Base-by-base conservation (phyloP, 2,797 vertebrate species). In the Tapera naevia region DNA sequence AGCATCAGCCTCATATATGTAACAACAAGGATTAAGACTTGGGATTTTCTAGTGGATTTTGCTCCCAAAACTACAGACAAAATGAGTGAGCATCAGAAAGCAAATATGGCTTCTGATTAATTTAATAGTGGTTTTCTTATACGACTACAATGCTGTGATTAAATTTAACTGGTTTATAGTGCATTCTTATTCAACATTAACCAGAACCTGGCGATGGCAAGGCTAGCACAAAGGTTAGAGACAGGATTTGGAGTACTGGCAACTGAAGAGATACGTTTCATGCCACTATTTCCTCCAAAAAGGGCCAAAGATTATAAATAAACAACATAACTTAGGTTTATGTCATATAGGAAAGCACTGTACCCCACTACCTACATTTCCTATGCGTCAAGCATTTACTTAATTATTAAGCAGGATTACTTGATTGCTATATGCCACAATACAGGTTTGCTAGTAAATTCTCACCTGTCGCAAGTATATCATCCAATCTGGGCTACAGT, bases 401-500 rank as follows among this genome's bases (percentile, higher is more conserved):
- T 35, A 46, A 33, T 33, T 50, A 70, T n/a, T 35, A 43, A 35
- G 23, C 23, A 64, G 57, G 9, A 74, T 60, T 48, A 41, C 15
- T 43, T 57, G 10, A 71, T 64, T 45, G 37, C 19, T 43, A 10
- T 8, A 23, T 21, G 17, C 5, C 53, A 8, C 15, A 32, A 25
- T 21, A 23, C 9, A 67, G 1, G 3, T 30, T 61, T 79, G 65
- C 51, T 66, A 75, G 43, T 22, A 71, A 79, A 46, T n/a, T 88
- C 97, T 88, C 60, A 99, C 99, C 99, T 99, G 99, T 92, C 97
- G 98, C 95, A 98, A 98, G 95, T 98, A 99, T 51, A 98, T 92
- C 98, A 99, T 99, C 99, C 99, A 99, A 37, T 99, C 98, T 15
- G 99, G 99, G 39, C 95, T 98, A 93, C 98, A 98, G 76, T 98